phyloP scores from a whole-genome alignment of 2,888 invertebrate species.

The Lampropteryx suffumata region DNA sequence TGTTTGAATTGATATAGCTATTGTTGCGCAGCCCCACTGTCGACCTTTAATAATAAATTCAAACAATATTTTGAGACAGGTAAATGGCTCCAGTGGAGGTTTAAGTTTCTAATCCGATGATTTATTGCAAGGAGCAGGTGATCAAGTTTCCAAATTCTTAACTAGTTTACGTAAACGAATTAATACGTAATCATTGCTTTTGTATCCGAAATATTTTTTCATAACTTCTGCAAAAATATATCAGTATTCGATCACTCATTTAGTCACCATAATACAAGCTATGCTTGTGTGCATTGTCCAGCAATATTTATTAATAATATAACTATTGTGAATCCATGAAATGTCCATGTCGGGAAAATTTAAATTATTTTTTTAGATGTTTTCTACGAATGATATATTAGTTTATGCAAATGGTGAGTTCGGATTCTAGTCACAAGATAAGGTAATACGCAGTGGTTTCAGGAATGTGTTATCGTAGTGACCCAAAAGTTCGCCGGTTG shows the following conservation, averaged over 20 bases:
- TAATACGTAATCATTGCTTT: too few relatives aligned
- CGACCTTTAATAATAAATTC: conserved; percentile 21
- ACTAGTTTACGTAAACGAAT: neutral
- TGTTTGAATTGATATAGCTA: conserved; percentile 6
- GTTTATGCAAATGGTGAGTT: conserved; percentile 30
- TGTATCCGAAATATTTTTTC: too few relatives aligned
- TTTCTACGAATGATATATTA: too few relatives aligned
- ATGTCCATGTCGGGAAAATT: too few relatives aligned
- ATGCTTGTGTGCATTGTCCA: too few relatives aligned
- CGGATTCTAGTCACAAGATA: conserved; percentile 53
- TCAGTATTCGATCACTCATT: too few relatives aligned
- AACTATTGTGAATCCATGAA: too few relatives aligned
- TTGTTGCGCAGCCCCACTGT: conserved; percentile 4
- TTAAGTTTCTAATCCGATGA: conserved; percentile 55
- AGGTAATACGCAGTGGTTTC: conserved; percentile 54
- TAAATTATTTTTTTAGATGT: too few relatives aligned
- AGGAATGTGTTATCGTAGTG: conserved; percentile 67
- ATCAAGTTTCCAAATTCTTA: conserved; percentile 40
- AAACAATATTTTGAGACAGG: conserved; percentile 16
- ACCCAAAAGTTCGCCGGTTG: conserved; percentile 72
- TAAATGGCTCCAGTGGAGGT: conserved; percentile 39
- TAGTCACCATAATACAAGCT: too few relatives aligned
- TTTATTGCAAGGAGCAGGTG: conserved; percentile 54
- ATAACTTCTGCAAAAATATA: too few relatives aligned
- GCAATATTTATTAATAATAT: too few relatives aligned